phyloP scores from a whole-genome alignment of 30 jellyfish, hydroid and myxozoan species.

The Mastigias papua region DNA sequence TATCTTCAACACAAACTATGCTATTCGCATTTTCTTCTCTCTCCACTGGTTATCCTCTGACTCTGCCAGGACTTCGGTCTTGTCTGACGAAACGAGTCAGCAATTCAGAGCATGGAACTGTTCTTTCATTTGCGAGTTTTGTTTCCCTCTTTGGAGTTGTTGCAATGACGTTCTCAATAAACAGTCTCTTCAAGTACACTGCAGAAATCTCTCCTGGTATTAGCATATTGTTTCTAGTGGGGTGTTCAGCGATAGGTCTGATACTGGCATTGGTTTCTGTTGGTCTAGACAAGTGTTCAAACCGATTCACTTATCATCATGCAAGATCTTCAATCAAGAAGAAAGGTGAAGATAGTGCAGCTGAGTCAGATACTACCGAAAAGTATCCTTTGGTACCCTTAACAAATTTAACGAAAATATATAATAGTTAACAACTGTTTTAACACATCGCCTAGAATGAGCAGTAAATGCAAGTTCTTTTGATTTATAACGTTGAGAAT shows the following conservation, averaged over 20 bases:
- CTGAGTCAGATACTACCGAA: no score
- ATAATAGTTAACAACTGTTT: no score
- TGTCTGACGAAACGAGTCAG: conserved; percentile 10
- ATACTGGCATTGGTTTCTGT: not conserved
- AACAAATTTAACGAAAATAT: no score
- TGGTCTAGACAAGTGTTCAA: not conserved
- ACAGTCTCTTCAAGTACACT: not conserved
- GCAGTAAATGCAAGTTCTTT: no score
- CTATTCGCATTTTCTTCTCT: conserved; percentile 1
- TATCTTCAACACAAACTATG: not conserved
- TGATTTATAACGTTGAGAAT: no score
- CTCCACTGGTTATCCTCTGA: conserved; percentile 18
- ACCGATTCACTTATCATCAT: not conserved
- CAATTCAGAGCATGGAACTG: conserved; percentile 13
- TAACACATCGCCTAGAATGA: no score
- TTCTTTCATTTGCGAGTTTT: conserved; percentile 2
- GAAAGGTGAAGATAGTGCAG: no score
- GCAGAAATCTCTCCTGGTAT: not conserved
- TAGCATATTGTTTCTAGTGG: not conserved
- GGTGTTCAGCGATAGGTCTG: not conserved
- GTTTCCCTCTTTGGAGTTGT: not conserved
- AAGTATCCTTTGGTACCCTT: no score
- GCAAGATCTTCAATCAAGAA: no score
- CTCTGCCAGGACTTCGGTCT: conserved; percentile 24
- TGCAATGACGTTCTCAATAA: not conserved